Conservation (phyloP, 2,797 vertebrate genomes). For the Nasua narica region DNA sequence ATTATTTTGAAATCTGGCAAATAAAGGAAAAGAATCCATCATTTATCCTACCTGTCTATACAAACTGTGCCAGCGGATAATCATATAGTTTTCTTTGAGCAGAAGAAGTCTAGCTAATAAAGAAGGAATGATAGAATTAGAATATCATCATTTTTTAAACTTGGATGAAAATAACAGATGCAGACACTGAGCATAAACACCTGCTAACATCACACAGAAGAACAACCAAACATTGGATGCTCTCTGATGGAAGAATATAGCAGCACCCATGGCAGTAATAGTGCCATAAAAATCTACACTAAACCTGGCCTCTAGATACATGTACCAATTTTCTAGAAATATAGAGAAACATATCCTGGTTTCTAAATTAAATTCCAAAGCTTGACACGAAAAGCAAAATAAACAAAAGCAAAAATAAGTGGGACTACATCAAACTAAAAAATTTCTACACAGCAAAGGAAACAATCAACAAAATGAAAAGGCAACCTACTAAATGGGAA, state of each 20-base stretch:
- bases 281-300: not conserved
- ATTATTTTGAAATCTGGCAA: slow-evolving; percentile 4
- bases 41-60: not conserved
- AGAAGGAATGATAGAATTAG: not conserved
- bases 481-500: not conserved
- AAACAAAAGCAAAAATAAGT: not conserved
- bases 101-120: not conserved
- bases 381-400: not conserved
- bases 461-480: not conserved
- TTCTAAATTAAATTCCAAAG: not conserved
- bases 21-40: not conserved
- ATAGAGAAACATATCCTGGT: not conserved
- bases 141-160: not conserved
- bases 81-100: not conserved
- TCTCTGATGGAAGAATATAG: not conserved
- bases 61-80: not conserved
- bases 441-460: not conserved
- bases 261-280: not conserved
- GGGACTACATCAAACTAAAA: not conserved
- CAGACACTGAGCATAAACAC: not conserved
- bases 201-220: not conserved
- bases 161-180: not conserved
- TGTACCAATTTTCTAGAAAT: not conserved
- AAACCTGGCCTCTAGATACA: not conserved
- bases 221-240: not conserved